A percentile compares a stretch with the other conserved stretches of the same genome.
Conservation (phyloP, 2,797 vertebrate species). For the Erethizon dorsatum region DNA sequence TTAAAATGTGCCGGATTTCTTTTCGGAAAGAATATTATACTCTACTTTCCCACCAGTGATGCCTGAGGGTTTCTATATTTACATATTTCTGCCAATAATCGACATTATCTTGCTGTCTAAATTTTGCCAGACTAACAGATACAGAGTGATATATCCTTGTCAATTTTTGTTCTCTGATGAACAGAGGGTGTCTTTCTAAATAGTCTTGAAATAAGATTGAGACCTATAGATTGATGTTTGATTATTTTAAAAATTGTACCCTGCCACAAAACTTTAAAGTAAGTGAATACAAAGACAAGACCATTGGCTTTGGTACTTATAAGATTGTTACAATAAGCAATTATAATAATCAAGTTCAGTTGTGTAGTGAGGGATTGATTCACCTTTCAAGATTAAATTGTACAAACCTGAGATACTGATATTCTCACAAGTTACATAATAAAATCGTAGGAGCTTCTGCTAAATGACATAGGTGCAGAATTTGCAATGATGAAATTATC, state of each 20-base stretch:
- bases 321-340: neutral
- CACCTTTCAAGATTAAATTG: conserved; percentile 11
- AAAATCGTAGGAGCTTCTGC: neutral
- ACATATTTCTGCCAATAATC: conserved; percentile 33
- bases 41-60: neutral
- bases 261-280: neutral
- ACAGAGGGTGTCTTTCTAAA: neutral
- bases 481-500: neutral
- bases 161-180: conserved; percentile 25
- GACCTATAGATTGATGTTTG: neutral
- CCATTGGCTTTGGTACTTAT: neutral
- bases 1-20: conserved; percentile 11
- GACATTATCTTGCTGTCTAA: neutral
- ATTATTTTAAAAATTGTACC: neutral
- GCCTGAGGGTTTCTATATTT: neutral
- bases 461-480: conserved; percentile 11
- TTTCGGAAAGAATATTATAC: neutral
- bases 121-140: conserved; percentile 20
- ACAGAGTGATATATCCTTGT: neutral
- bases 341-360: neutral
- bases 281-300: neutral
- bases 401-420: neutral
- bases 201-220: neutral
- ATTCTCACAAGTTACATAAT: neutral
- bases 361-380: neutral